phyloP scores from a whole-genome alignment of 2,888 invertebrate genomes.

The Agrotis ipsilon region DNA sequence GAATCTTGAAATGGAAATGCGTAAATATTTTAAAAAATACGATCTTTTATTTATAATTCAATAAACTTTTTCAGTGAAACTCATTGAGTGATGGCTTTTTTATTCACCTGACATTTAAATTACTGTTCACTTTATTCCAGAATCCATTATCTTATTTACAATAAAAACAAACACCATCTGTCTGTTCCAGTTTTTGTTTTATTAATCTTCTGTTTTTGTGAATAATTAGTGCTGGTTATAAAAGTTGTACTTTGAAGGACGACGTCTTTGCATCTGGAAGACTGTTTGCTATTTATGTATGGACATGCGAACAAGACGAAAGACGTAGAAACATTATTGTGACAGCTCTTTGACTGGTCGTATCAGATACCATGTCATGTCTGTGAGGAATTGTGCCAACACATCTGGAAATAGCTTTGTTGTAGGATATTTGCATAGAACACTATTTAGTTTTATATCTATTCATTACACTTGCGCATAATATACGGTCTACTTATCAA shows the following conservation, averaged over 20 bases:
- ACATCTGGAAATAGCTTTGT: slow-evolving; percentile 68
- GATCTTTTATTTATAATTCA: slow-evolving; percentile 31
- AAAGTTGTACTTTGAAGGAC: slow-evolving; percentile 73
- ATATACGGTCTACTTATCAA: slow-evolving; percentile 34
- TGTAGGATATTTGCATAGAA: slow-evolving; percentile 50
- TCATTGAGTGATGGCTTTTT: slow-evolving; percentile 44
- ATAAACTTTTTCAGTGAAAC: slow-evolving; percentile 8
- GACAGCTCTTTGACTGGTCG: slow-evolving; percentile 78
- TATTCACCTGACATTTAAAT: slow-evolving; percentile 47
- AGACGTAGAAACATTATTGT: slow-evolving; percentile 73
- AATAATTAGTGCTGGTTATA: slow-evolving; percentile 68
- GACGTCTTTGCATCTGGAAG: slow-evolving; percentile 58
- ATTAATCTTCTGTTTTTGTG: slow-evolving; percentile 60
- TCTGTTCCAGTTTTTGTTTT: slow-evolving; percentile 63
- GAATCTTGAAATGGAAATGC: slow-evolving; percentile 7
- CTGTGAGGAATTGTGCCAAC: slow-evolving; percentile 81
- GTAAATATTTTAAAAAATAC: background rate
- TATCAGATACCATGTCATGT: slow-evolving; percentile 77
- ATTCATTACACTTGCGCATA: slow-evolving; percentile 5
- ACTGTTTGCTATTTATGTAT: slow-evolving; percentile 62
- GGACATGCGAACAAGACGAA: slow-evolving; percentile 48
- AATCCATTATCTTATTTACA: slow-evolving; percentile 55
- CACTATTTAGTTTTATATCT: slow-evolving; percentile 40
- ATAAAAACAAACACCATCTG: slow-evolving; percentile 56
- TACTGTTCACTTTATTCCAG: slow-evolving; percentile 53